These are phyloP conservation scores for Gobio gobio DNA, from an alignment of 2,113 vertebrate species.

Conservation along the genomic window DNA sequence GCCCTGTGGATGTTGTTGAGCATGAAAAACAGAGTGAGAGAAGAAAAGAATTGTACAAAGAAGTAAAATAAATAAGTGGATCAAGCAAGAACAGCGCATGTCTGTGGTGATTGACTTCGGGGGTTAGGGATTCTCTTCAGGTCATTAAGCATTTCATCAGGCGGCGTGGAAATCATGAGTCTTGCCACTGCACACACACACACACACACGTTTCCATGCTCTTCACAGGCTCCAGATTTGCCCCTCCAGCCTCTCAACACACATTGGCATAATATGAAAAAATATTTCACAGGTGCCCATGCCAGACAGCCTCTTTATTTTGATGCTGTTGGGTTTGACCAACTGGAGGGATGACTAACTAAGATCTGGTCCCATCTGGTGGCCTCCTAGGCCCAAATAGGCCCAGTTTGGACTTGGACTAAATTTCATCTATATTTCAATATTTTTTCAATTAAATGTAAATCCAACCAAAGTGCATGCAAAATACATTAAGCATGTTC, in stretches of 20 bases:
- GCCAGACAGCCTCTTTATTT: constrained; percentile 14
- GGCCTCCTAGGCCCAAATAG: constrained; percentile 2
- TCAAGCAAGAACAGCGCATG: constrained; percentile 35
- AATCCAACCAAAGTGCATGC: too few relatives aligned
- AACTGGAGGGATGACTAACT: not conserved
- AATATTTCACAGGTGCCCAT: not conserved
- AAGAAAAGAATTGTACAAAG: not conserved
- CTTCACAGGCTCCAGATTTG: constrained; percentile 8
- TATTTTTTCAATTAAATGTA: not conserved
- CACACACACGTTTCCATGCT: not conserved
- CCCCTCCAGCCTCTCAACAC: constrained; percentile 20
- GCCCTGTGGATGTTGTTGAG: constrained; percentile 2
- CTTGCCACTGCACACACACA: not conserved
- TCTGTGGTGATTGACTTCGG: constrained; percentile 57
- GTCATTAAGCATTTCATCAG: constrained; percentile 68
- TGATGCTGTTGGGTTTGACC: constrained; percentile 13
- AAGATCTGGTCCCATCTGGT: constrained; percentile 46
- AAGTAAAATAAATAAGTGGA: not conserved
- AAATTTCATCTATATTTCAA: constrained; percentile 63
- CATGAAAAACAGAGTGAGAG: not conserved
- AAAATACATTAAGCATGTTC: too few relatives aligned
- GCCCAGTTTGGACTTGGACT: constrained; percentile 18
- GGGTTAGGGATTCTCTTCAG: constrained; percentile 62
- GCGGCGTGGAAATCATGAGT: constrained; percentile 21
- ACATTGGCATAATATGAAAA: constrained; percentile 40